These are phyloP conservation scores for Tetramorium alpestre DNA, from an alignment of 1,140 invertebrate genomes.

Conservation along the genomic window DNA sequence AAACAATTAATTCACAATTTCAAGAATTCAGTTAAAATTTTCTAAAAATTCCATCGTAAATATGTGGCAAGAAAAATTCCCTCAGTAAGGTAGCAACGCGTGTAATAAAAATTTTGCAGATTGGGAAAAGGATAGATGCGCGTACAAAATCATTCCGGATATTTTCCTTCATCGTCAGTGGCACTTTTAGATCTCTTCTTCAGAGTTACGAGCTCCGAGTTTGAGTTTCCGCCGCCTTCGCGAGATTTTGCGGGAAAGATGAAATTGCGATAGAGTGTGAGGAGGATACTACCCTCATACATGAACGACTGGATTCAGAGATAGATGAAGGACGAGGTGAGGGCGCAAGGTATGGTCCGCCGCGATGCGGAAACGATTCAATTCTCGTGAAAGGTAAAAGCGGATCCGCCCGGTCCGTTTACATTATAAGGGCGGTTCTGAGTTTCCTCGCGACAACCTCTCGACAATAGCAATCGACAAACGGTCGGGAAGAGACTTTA, in stretches of 20 bases:
- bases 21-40: not conserved
- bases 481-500: not conserved
- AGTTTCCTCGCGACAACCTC: conserved; percentile 49
- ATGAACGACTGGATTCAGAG: conserved; percentile 25
- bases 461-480: conserved; percentile 47
- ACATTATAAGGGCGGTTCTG: conserved; percentile 67
- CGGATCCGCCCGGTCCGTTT: conserved; percentile 52
- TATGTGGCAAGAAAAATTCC: not conserved
- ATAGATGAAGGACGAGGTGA: conserved; percentile 34
- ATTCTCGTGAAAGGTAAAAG: conserved; percentile 55
- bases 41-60: not conserved
- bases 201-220: conserved; percentile 27
- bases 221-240: conserved; percentile 24
- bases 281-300: conserved; percentile 31
- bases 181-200: conserved; percentile 40
- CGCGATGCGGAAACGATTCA: conserved; percentile 49
- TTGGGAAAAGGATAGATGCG: not conserved
- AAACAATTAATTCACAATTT: not conserved
- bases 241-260: conserved; percentile 28
- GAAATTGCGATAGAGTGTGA: conserved; percentile 29
- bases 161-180: conserved; percentile 46
- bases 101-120: conserved; percentile 35
- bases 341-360: not conserved
- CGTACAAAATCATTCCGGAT: conserved; percentile 29
- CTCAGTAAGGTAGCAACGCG: not conserved